Percentiles rank a stretch among this genome's conserved stretches.
Conservation (phyloP, 2,888 invertebrate genomes). For the Leucophenga montana region DNA sequence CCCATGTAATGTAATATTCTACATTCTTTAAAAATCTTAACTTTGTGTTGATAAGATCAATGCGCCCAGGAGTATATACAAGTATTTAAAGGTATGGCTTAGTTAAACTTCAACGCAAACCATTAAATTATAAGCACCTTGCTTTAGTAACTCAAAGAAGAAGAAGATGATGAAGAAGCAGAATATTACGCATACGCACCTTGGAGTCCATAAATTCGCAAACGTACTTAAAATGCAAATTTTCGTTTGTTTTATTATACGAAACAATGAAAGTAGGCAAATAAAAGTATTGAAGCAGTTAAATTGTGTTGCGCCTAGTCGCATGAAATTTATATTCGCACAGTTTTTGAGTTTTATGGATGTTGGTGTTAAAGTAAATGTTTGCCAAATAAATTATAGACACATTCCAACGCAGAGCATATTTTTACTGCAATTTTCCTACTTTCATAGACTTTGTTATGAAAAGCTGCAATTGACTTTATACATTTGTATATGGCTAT, state of each 20-base stretch:
- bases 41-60: no score
- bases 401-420: slow-evolving; percentile 29
- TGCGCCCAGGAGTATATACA: no score
- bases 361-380: slow-evolving; percentile 46
- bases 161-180: no score
- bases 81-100: no score
- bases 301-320: neutral
- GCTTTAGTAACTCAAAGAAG: no score
- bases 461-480: slow-evolving; percentile 43
- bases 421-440: slow-evolving; percentile 3
- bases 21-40: no score
- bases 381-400: slow-evolving; percentile 59
- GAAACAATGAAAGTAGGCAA: neutral
- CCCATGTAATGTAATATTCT: no score
- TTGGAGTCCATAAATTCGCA: neutral
- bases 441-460: neutral
- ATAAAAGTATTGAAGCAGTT: neutral
- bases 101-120: no score
- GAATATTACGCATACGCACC: neutral
- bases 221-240: slow-evolving; percentile 15
- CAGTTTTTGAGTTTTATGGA: slow-evolving; percentile 42
- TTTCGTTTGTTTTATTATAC: neutral
- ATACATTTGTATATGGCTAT: neutral
- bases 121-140: no score
- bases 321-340: slow-evolving; percentile 2